These are phyloP conservation scores for Chlorocebus sabaeus DNA, from an alignment of 2,113 vertebrate species.

Conservation along the genomic window DNA sequence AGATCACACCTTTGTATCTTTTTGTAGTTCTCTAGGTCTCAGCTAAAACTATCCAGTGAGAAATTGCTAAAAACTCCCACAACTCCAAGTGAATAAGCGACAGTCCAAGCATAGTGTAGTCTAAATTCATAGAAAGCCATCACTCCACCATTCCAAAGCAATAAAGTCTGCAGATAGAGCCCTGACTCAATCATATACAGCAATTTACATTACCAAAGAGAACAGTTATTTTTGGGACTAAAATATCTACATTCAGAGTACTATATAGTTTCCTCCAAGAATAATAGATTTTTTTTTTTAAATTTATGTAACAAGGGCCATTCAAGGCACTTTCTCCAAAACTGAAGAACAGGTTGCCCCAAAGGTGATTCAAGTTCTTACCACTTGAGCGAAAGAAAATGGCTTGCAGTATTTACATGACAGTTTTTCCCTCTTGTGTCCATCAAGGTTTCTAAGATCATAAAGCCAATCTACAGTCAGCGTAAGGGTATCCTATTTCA, in stretches of 20 bases:
- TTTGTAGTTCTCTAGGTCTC: background rate
- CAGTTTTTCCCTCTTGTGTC: background rate
- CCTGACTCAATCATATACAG: background rate
- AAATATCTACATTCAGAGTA: background rate
- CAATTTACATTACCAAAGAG: background rate
- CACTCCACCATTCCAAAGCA: background rate
- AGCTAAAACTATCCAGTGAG: background rate
- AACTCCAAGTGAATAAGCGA: background rate
- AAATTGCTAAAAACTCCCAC: background rate
- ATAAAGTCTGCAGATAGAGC: background rate
- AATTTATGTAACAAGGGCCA: background rate
- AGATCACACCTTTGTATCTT: background rate
- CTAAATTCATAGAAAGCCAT: background rate
- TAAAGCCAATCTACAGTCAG: background rate
- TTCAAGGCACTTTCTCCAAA: background rate
- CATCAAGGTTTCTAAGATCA: background rate
- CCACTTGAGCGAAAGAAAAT: background rate
- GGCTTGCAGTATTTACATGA: background rate
- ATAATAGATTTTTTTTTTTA: background rate
- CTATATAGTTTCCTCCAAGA: background rate
- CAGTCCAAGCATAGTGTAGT: background rate
- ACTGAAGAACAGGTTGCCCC: background rate
- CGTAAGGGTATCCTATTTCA: background rate
- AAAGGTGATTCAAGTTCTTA: background rate
- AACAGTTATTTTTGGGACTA: background rate